These are phyloP conservation scores for Perodicticus potto DNA, from an alignment of 2,797 vertebrate genomes.

Conservation along the genomic window DNA sequence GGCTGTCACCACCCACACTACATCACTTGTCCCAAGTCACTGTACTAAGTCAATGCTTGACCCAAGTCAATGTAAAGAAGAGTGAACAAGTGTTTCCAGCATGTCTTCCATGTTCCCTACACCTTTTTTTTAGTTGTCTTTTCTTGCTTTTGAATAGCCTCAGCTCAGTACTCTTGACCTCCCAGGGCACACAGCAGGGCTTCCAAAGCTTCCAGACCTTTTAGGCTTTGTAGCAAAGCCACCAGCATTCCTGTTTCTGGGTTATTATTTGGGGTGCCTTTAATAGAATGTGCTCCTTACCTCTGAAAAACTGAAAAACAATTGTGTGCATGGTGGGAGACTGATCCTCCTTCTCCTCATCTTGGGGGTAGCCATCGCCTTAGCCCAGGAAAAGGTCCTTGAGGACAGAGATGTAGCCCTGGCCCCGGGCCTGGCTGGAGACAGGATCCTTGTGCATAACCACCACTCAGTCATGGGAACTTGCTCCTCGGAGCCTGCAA, in stretches of 20 bases:
- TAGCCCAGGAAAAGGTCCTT: background rate
- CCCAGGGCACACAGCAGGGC: background rate
- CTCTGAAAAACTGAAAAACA: background rate
- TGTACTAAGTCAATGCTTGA: background rate
- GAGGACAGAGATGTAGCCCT: background rate
- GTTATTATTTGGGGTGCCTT: background rate
- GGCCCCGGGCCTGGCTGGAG: background rate
- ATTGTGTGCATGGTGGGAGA: background rate
- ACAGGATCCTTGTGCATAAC: rapidly evolving
- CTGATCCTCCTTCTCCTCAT: background rate
- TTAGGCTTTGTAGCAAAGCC: background rate
- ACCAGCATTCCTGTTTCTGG: background rate
- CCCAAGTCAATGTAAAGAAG: background rate
- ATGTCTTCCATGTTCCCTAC: background rate
- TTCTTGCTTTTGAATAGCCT: background rate
- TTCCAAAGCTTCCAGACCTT: background rate
- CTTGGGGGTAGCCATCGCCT: background rate
- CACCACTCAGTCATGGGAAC: background rate
- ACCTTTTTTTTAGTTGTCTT: background rate
- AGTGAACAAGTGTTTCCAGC: background rate
- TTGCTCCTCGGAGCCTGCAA: background rate
- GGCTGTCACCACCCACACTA: background rate
- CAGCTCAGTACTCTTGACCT: background rate
- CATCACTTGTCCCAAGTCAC: background rate
- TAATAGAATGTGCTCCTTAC: background rate